These are phyloP conservation scores for Meandrusa payeni DNA, from an alignment of 2,888 invertebrate species.

Conservation along the genomic window DNA sequence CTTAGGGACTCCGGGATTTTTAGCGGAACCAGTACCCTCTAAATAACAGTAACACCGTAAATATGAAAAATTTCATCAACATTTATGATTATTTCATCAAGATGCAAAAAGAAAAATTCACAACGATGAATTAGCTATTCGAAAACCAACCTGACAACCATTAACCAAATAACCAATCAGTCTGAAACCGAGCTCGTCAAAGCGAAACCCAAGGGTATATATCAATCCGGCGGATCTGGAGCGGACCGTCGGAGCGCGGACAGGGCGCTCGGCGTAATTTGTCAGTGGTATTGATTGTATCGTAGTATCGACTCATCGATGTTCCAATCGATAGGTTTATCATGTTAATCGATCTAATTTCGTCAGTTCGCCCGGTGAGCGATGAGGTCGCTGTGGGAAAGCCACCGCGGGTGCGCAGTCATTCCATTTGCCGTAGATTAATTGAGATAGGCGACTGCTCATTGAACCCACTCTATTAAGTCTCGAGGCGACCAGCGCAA, in stretches of 20 bases:
- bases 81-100: too few relatives aligned
- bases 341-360: conserved; percentile 79
- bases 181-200: conserved; percentile 20
- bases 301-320: conserved; percentile 56
- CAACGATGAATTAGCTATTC: too few relatives aligned
- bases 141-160: conserved; percentile 10
- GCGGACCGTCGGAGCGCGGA: conserved; percentile 43
- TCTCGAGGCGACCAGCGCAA: neutral
- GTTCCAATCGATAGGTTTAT: conserved; percentile 69
- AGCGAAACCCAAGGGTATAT: conserved; percentile 16
- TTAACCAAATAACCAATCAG: conserved; percentile 20
- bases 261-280: conserved; percentile 70
- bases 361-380: conserved; percentile 71
- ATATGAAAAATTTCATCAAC: too few relatives aligned
- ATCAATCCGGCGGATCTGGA: conserved; percentile 25
- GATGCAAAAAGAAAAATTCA: too few relatives aligned
- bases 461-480: neutral
- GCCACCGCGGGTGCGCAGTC: conserved; percentile 71
- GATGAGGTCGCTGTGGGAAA: conserved; percentile 74
- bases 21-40: too few relatives aligned
- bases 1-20: too few relatives aligned
- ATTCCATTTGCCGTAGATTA: conserved; percentile 52
- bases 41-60: too few relatives aligned
- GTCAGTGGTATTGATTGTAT: conserved; percentile 71
- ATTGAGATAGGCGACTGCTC: conserved; percentile 14